Evolutionary conservation across 1,140 invertebrate genomes (phyloP).

Genomic region (Glossosoma conforme): DNA sequence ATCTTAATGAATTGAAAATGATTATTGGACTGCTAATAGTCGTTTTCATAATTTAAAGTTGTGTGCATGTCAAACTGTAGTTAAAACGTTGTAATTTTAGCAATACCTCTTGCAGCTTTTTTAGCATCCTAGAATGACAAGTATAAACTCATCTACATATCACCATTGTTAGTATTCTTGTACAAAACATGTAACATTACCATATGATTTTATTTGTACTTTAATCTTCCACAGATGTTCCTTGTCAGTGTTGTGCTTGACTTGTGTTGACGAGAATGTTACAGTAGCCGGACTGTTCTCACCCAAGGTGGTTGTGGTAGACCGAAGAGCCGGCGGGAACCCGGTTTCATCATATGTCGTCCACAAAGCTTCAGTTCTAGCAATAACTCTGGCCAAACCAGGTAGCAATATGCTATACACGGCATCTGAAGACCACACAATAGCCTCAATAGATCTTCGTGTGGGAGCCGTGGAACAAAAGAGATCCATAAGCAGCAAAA

Average conservation of each 20-base stretch:
- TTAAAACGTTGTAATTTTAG: too few species aligned
- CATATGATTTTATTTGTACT: too few species aligned
- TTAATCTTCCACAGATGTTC: constrained; percentile 17
- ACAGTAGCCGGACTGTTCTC: constrained; percentile 24
- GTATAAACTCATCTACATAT: too few species aligned
- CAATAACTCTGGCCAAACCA: constrained; percentile 8
- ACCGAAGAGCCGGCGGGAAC: constrained; percentile 7
- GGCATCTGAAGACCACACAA: constrained; percentile 18
- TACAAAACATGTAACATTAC: too few species aligned
- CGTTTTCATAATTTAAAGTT: too few species aligned
- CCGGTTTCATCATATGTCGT: constrained; percentile 12
- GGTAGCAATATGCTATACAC: constrained; percentile 24
- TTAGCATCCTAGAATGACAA: too few species aligned
- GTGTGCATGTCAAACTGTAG: too few species aligned
- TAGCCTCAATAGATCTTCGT: constrained; percentile 23
- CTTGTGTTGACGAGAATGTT: constrained; percentile 26
- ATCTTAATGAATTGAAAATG: too few species aligned
- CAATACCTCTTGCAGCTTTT: too few species aligned
- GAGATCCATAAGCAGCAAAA: too few species aligned
- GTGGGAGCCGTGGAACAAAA: neutral
- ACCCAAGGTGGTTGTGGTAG: constrained; percentile 20
- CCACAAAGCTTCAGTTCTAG: constrained; percentile 23
- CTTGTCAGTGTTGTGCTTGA: constrained; percentile 20
- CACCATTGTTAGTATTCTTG: too few species aligned
- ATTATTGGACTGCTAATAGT: too few species aligned